Conservation (phyloP, 2,888 invertebrate genomes). For the Andrena camellia region DNA sequence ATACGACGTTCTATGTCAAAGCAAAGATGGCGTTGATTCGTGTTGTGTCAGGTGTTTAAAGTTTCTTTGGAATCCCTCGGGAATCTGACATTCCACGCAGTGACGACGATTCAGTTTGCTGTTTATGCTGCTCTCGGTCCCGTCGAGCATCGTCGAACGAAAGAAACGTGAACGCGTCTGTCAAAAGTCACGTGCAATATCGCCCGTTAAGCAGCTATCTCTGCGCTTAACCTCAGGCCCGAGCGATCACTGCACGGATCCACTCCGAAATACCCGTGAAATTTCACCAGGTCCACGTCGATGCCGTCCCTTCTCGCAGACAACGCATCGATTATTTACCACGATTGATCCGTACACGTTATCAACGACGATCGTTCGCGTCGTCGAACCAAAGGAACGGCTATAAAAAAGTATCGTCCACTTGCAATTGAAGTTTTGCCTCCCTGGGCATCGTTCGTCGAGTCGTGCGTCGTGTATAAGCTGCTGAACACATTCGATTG, state of each 20-base stretch:
- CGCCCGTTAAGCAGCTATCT: conserved; percentile 46
- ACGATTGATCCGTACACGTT: background rate
- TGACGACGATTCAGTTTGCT: conserved; percentile 23
- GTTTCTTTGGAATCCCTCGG: conserved; percentile 62
- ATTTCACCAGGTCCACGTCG: background rate
- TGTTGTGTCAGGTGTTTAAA: conserved; percentile 77
- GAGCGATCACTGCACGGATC: conserved; percentile 46
- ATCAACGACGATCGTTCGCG: conserved; percentile 3
- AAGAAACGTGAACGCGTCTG: conserved; percentile 32
- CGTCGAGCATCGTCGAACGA: conserved; percentile 14
- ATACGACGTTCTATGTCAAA: conserved; percentile 64
- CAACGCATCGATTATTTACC: background rate
- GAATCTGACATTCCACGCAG: conserved; percentile 52
- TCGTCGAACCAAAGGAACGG: background rate
- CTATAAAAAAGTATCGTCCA: background rate
- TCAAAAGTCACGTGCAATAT: conserved; percentile 64
- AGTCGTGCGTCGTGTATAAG: background rate
- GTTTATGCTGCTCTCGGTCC: conserved; percentile 12
- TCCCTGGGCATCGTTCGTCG: background rate
- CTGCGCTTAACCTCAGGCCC: conserved; percentile 71
- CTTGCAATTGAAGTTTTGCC: background rate
- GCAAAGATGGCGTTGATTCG: conserved; percentile 78
- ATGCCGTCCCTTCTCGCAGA: conserved; percentile 5
- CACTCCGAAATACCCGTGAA: conserved; percentile 20
- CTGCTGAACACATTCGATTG: conserved; percentile 54